Percentiles rank a stretch among this genome's conserved stretches.
phyloP scores from a whole-genome alignment of 2,113 vertebrate genomes.

The Eclectus roratus region DNA sequence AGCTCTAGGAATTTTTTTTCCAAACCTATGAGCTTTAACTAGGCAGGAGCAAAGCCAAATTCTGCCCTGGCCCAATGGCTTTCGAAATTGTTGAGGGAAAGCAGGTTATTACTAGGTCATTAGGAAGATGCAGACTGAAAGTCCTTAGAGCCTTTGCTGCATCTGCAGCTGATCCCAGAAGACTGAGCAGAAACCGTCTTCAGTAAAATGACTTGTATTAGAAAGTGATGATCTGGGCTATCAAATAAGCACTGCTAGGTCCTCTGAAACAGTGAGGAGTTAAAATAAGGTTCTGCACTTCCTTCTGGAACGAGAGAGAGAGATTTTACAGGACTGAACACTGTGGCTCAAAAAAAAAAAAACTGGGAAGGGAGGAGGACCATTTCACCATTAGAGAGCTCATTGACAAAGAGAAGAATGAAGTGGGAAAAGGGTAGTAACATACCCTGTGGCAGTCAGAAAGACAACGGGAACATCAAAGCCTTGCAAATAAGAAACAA shows the following conservation, averaged over 20 bases:
- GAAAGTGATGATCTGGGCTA: not conserved
- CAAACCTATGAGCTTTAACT: not conserved
- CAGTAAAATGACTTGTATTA: not conserved
- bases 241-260: not conserved
- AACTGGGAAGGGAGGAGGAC: not conserved
- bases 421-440: slow-evolving; percentile 15
- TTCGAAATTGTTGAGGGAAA: not conserved
- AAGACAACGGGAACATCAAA: slow-evolving; percentile 36
- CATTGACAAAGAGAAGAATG: slow-evolving; percentile 1
- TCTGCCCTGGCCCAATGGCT: not conserved
- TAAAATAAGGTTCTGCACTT: not conserved
- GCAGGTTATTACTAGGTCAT: not conserved
- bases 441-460: not conserved
- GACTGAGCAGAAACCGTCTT: not conserved
- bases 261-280: not conserved
- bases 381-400: not conserved
- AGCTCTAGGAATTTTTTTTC: not conserved
- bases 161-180: not conserved
- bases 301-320: not conserved
- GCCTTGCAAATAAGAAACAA: slow-evolving; percentile 38
- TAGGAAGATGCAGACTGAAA: not conserved
- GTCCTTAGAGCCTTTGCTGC: not conserved
- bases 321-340: not conserved
- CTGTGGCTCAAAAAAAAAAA: not conserved
- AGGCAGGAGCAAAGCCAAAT: not conserved